Percentiles rank a stretch among this genome's conserved stretches.
Conservation (phyloP, 2,888 invertebrate genomes). For the Seladonia tumulorum region DNA sequence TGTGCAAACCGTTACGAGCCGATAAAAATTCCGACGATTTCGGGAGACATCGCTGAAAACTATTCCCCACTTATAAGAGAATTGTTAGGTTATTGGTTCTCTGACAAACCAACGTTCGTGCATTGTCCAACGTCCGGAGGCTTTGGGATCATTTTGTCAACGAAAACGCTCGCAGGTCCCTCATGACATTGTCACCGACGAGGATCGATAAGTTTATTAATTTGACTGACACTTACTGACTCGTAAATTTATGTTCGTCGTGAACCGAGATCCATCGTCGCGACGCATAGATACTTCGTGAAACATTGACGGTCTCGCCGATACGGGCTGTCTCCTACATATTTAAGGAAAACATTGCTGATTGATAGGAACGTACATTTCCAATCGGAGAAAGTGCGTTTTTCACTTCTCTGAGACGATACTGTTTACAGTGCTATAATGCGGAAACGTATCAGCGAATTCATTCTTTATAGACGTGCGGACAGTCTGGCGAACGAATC, state of each 20-base stretch:
- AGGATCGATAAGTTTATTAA: conserved; percentile 36
- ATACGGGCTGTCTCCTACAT: neutral
- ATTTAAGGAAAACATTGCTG: neutral
- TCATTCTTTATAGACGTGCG: conserved; percentile 36
- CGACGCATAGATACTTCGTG: neutral
- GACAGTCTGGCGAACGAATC: conserved; percentile 10
- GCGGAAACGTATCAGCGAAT: conserved; percentile 27
- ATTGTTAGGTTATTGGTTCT: conserved; percentile 48
- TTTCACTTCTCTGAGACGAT: neutral
- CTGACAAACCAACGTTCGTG: conserved; percentile 22
- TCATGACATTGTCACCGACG: conserved; percentile 24
- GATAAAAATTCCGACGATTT: neutral
- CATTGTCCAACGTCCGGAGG: conserved; percentile 5
- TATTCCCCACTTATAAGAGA: neutral
- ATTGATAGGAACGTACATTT: neutral
- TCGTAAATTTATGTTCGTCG: conserved; percentile 28
- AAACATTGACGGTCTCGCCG: neutral
- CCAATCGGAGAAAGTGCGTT: neutral
- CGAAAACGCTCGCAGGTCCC: neutral
- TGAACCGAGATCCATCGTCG: conserved; percentile 3
- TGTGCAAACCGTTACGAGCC: neutral
- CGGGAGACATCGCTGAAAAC: conserved; percentile 6
- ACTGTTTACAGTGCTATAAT: conserved; percentile 31
- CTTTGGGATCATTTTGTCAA: conserved; percentile 24
- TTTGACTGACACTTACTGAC: conserved; percentile 7